Conservation (phyloP, 1,140 invertebrate genomes). For the Hetaerina americana region DNA sequence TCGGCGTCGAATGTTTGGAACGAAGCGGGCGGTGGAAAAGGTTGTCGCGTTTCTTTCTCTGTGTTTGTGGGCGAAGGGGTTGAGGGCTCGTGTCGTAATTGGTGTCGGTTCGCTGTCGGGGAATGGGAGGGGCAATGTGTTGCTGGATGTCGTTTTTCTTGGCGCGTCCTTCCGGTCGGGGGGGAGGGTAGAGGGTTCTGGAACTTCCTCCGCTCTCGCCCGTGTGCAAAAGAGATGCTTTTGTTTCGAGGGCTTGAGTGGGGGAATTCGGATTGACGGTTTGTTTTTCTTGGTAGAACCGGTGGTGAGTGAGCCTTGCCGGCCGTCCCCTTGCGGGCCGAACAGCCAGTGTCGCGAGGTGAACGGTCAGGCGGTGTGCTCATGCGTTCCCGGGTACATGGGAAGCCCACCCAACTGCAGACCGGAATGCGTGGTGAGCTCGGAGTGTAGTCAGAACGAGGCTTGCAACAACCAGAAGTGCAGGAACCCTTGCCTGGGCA, state of each 20-base stretch:
- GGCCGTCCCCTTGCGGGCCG: slow-evolving; percentile 43
- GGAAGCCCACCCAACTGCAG: slow-evolving; percentile 46
- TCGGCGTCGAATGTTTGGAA: no score
- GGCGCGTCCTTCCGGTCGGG: no score
- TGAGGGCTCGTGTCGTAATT: no score
- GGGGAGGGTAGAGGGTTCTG: no score
- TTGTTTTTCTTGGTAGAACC: slow-evolving; percentile 20
- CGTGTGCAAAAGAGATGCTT: slow-evolving; percentile 12
- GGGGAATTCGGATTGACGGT: slow-evolving; percentile 16
- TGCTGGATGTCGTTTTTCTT: no score
- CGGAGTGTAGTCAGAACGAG: slow-evolving; percentile 38
- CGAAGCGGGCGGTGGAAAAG: no score
- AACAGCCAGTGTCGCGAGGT: slow-evolving; percentile 58
- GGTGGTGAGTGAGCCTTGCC: slow-evolving; percentile 18
- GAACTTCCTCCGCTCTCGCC: slow-evolving; percentile 13
- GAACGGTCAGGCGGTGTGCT: slow-evolving; percentile 43
- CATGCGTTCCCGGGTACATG: slow-evolving; percentile 43
- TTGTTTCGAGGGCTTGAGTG: slow-evolving; percentile 20
- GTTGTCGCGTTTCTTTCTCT: no score
- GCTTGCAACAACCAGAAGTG: slow-evolving; percentile 47
- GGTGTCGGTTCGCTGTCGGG: no score
- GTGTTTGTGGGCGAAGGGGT: no score
- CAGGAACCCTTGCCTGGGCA: slow-evolving; percentile 44
- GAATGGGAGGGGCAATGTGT: no score
- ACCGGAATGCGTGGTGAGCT: slow-evolving; percentile 42